Percentiles rank a stretch among this genome's conserved stretches.
Conservation (phyloP, 2,113 vertebrate genomes). For the Equus quagga region DNA sequence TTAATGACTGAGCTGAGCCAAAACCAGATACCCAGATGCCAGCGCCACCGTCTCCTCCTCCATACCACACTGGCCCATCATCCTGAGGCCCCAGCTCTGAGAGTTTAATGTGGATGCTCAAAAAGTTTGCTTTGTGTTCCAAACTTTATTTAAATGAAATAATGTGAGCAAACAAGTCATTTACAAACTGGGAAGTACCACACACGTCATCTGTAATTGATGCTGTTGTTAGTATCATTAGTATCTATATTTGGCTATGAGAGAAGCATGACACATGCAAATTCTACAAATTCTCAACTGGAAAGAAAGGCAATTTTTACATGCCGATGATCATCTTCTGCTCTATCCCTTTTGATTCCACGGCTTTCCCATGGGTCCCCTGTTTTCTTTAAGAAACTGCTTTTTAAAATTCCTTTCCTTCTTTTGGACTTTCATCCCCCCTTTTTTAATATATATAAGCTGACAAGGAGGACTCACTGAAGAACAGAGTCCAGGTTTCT, state of each 20-base stretch:
- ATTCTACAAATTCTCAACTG: background rate
- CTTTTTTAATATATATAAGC: background rate
- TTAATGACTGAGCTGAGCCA: background rate
- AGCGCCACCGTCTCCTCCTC: fast-evolving
- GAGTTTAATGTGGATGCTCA: background rate
- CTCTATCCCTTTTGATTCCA: background rate
- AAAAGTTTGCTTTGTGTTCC: background rate
- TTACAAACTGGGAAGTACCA: background rate
- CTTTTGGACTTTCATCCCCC: background rate
- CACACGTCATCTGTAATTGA: background rate
- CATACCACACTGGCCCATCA: fast-evolving
- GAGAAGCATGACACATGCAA: fast-evolving
- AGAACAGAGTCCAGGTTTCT: conserved; percentile 75
- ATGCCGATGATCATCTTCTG: fast-evolving
- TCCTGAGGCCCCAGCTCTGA: background rate
- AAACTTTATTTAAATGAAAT: background rate
- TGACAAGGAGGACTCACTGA: conserved; percentile 40
- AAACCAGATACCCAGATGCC: background rate
- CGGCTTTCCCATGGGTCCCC: background rate
- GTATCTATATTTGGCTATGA: background rate
- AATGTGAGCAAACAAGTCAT: background rate
- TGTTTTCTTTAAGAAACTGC: conserved; percentile 7
- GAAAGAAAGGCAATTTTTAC: background rate
- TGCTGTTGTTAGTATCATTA: background rate
- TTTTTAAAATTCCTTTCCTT: conserved; percentile 54